Evolutionary conservation across 1,140 invertebrate species (phyloP).

Genomic region (Battus philenor): DNA sequence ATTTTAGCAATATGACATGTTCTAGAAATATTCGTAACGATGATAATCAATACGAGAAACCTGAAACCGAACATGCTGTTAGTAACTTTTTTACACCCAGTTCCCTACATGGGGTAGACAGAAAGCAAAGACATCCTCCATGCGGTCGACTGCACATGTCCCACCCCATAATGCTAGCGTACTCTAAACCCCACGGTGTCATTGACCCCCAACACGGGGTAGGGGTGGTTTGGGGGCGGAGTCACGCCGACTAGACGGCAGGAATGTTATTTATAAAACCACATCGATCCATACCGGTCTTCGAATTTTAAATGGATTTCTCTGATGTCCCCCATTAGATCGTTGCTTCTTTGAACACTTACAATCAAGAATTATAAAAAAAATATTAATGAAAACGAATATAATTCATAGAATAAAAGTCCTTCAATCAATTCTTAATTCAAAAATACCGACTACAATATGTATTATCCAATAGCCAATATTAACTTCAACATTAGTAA

Average conservation of each 20-base stretch:
- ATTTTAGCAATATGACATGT: no score
- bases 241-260: constrained; percentile 18
- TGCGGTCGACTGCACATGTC: constrained; percentile 17
- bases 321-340: constrained; percentile 11
- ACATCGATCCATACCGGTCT: constrained; percentile 32
- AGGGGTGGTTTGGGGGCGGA: constrained; percentile 16
- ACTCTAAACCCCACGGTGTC: constrained; percentile 19
- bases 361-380: no score
- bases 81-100: constrained; percentile 2
- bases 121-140: constrained; percentile 13
- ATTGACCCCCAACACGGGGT: constrained; percentile 19
- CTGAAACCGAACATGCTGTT: constrained; percentile 4
- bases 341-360: no score
- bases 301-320: constrained; percentile 18
- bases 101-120: constrained; percentile 13
- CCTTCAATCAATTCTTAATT: no score
- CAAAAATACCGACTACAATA: no score
- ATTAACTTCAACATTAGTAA: no score
- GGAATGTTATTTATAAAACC: constrained; percentile 33
- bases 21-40: no score
- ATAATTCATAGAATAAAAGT: no score
- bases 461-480: no score
- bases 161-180: constrained; percentile 6
- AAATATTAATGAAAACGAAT: no score
- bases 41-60: constrained; percentile 5